Conservation (phyloP, 2,888 invertebrate species). For the Bibio marci region DNA sequence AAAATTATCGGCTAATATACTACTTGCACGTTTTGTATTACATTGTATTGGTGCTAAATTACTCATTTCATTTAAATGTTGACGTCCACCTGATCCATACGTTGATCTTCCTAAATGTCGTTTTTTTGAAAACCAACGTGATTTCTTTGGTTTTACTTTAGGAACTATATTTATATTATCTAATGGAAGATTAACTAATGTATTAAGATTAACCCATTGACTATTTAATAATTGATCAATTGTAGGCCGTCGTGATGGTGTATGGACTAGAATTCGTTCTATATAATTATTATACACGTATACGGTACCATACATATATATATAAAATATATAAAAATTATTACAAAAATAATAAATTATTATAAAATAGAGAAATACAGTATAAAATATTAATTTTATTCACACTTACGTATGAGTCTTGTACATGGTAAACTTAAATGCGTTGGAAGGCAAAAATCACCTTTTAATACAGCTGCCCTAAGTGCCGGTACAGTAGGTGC, state of each 20-base stretch:
- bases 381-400: neutral
- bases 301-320: too few relatives aligned
- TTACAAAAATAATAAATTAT: neutral
- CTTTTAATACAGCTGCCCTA: constrained; percentile 47
- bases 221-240: constrained; percentile 32
- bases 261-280: constrained; percentile 34
- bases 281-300: constrained; percentile 3
- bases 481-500: constrained; percentile 57
- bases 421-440: constrained; percentile 33
- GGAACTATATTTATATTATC: constrained; percentile 14
- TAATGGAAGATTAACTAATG: constrained; percentile 7
- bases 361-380: neutral
- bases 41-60: constrained; percentile 25
- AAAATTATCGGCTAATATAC: constrained; percentile 25
- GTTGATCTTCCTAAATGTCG: neutral
- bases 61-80: constrained; percentile 16
- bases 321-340: constrained; percentile 1
- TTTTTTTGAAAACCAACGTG: constrained; percentile 18
- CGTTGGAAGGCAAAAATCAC: constrained; percentile 37
- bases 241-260: constrained; percentile 30
- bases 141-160: constrained; percentile 20
- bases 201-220: constrained; percentile 35
- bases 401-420: constrained; percentile 31
- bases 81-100: too few relatives aligned
- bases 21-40: constrained; percentile 26